Base-by-base conservation (phyloP, 2,888 invertebrate genomes). In the Tetropium fuscum region DNA sequence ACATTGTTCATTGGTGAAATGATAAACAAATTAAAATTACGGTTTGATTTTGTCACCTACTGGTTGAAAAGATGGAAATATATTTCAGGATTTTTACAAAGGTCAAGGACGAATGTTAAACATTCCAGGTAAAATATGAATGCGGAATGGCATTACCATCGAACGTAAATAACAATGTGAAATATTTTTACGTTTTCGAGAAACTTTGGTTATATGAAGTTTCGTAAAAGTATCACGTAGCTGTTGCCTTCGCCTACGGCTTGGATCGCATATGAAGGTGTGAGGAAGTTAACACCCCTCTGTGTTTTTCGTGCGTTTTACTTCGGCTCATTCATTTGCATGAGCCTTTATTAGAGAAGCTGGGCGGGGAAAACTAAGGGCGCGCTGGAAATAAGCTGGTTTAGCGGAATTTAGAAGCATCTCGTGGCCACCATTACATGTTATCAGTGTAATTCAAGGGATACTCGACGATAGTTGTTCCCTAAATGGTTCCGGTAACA, bases 401-500 rank as follows among this genome's bases (percentile, higher is more conserved):
- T 76, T 76, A 75, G 73, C 72, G 74, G 74, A 78, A 79, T 78
- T 79, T 74, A 70, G 70, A 79, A 71, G 74, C 78, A 75, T 76
- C 78, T 77, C 76, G 76, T 72, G 76, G 77, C 74, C 66, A 71
- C 73, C 76, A 75, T 78, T 79, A 75, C 75, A 72, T 75, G 79
- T 78, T 78, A 78, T 79, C 79, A 77, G 75, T 64, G 77, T 76
- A 77, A 79, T 79, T 79, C 70, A 64, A 67, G 69, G 74, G 74
- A 76, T 76, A 74, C 73, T 70, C 68, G 64, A 63, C 62, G 72
- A 76, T 76, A 75, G 77, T 77, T 77, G 76, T 76, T 76, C 72
- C 68, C 72, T 70, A 71, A 75, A 77, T 74, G 74, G 74, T 72
- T 74, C 73, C 75, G 65, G 76, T 75, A 76, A 77, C 76, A 75